Evolutionary conservation across 2,888 invertebrate species (phyloP).

Genomic region (Drosophila mulleri): DNA sequence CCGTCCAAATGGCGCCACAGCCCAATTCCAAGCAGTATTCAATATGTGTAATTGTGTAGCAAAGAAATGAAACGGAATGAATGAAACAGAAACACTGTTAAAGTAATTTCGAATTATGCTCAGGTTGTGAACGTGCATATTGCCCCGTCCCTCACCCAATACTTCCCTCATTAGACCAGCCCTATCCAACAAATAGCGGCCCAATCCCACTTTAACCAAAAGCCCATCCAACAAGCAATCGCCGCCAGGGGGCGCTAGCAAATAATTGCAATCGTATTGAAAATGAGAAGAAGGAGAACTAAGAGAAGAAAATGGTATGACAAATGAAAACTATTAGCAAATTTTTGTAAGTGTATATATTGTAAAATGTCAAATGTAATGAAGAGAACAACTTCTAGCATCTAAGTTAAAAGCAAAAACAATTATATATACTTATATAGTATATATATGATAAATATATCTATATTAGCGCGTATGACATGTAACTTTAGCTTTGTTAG

Average conservation of each 20-base stretch:
- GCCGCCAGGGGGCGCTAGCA: constrained; percentile 40
- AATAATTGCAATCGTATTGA: constrained; percentile 63
- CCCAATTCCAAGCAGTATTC: constrained; percentile 72
- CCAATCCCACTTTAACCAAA: constrained; percentile 4
- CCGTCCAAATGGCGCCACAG: constrained; percentile 30
- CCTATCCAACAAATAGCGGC: background rate
- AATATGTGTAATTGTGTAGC: constrained; percentile 46
- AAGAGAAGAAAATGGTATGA: constrained; percentile 41
- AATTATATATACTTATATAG: constrained; percentile 33
- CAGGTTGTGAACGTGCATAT: constrained; percentile 84
- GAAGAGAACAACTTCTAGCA: constrained; percentile 51
- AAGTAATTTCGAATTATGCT: constrained; percentile 78
- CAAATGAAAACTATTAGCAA: constrained; percentile 76
- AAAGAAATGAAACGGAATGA: constrained; percentile 12
- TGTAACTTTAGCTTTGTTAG: constrained; percentile 77
- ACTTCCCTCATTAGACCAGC: background rate
- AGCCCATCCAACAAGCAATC: constrained; percentile 30
- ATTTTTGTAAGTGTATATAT: constrained; percentile 77
- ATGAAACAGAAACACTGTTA: constrained; percentile 24
- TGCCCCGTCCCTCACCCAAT: constrained; percentile 15
- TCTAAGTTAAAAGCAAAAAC: constrained; percentile 47
- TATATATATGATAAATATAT: constrained; percentile 48
- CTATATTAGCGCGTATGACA: constrained; percentile 63
- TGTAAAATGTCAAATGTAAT: constrained; percentile 63
- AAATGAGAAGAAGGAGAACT: constrained; percentile 22